phyloP scores from a whole-genome alignment of 2,888 invertebrate genomes.

The Agrotis clavis region DNA sequence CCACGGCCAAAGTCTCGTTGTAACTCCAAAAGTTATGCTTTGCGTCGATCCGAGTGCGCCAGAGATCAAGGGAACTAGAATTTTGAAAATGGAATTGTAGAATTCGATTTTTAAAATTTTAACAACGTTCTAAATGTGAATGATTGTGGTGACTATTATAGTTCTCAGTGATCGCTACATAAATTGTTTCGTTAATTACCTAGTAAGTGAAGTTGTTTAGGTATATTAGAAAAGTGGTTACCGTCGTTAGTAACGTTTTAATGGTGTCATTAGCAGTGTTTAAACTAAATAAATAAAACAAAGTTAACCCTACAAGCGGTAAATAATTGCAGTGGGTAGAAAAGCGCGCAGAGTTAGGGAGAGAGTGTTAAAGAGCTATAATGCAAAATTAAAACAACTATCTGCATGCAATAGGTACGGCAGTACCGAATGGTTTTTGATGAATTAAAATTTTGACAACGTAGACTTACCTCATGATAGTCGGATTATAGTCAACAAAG shows the following conservation, averaged over 20 bases:
- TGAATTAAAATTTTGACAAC: slow-evolving; percentile 26
- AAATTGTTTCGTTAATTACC: slow-evolving; percentile 15
- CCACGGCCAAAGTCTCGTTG: slow-evolving; percentile 96
- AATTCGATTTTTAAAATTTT: not conserved
- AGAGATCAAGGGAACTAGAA: slow-evolving; percentile 94
- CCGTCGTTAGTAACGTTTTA: slow-evolving; percentile 32
- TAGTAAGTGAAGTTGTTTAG: not conserved
- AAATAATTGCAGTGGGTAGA: not conserved
- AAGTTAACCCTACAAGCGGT: slow-evolving; percentile 1
- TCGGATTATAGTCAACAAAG: slow-evolving; percentile 90
- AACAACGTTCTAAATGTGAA: not conserved
- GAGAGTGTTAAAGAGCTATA: not conserved
- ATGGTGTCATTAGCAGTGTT: slow-evolving; percentile 28
- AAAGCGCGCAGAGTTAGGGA: not conserved
- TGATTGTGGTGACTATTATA: slow-evolving; percentile 21
- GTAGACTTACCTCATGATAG: slow-evolving; percentile 83
- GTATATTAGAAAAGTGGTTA: slow-evolving; percentile 16
- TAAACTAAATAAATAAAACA: not conserved
- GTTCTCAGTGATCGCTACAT: not conserved
- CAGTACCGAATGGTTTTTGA: slow-evolving; percentile 13
- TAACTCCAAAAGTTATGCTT: slow-evolving; percentile 98
- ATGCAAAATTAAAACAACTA: not conserved
- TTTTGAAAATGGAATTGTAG: not conserved
- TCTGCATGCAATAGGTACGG: slow-evolving; percentile 14
- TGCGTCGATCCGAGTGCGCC: slow-evolving; percentile 97